These are phyloP conservation scores for Lottia scabra DNA, from an alignment of 2,888 invertebrate species.

Conservation along the genomic window DNA sequence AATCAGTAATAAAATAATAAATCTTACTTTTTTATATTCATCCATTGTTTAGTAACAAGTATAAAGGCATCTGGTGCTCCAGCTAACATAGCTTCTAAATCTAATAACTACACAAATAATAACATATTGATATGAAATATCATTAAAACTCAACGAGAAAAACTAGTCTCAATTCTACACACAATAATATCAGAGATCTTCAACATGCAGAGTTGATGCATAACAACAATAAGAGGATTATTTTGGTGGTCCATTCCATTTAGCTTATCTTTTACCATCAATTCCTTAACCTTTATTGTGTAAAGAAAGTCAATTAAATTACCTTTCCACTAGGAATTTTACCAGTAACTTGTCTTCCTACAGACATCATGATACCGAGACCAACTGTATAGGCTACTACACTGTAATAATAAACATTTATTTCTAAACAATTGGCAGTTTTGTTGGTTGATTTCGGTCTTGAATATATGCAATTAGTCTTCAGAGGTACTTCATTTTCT, in stretches of 20 bases:
- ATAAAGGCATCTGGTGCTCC: constrained; percentile 63
- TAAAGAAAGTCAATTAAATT: constrained; percentile 9
- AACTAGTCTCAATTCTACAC: too few species aligned
- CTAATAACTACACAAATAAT: constrained; percentile 45
- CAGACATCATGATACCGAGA: constrained; percentile 60
- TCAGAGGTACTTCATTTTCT: too few species aligned
- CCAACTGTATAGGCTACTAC: constrained; percentile 61
- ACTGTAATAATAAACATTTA: constrained; percentile 32
- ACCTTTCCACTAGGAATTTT: constrained; percentile 60
- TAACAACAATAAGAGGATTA: too few species aligned
- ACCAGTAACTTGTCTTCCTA: constrained; percentile 57
- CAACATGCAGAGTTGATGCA: too few species aligned
- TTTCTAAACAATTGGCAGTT: neutral
- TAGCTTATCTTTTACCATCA: too few species aligned
- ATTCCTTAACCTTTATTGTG: too few species aligned
- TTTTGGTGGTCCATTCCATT: too few species aligned
- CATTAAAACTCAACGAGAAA: neutral
- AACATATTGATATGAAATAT: neutral
- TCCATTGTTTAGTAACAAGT: constrained; percentile 60
- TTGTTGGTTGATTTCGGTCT: neutral
- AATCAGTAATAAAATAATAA: neutral
- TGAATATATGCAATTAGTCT: too few species aligned
- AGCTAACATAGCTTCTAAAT: constrained; percentile 60
- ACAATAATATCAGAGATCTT: too few species aligned
- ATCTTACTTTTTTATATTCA: constrained; percentile 55